Evolutionary conservation across 2,888 invertebrate genomes (phyloP), one percentile per base, ranked within the genome.

Genomic region (Phorcus lineatus): DNA sequence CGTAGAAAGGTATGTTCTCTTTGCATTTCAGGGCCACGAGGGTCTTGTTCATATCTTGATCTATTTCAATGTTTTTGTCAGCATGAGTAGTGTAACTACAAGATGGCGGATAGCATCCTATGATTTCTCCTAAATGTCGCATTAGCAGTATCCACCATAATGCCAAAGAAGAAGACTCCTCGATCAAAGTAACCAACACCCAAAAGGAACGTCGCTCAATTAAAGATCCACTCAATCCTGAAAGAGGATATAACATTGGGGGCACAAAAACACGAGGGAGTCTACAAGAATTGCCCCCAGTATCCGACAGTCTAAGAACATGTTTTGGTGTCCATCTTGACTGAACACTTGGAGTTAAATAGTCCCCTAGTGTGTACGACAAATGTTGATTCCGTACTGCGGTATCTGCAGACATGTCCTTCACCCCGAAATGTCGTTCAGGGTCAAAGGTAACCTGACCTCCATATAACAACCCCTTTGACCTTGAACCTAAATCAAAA

Each of bases 351-450:
- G 57, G 19, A 2, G 57, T 57, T 7, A 57, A 4, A 11, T 57
- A 57, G 19, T 57, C 19, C 57, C 57, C 19, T 7, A 57, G 57
- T 22, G 22, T 19, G 11, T 57, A 57, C 13, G 57, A 57, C n/a
- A 24, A 19, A 19, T 57, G 70, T 19, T 36, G 16, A 36, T 70
- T 70, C 24, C 70, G 28, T 36, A 31, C 40, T 11, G 17, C 0
- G 17, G 11, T 1, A 11, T 40, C 70, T 0, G 70, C 36, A 0
- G 70, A 36, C 70, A 40, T 19, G 19, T 70, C 70, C 70, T 36
- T 70, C 17, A 40, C 70, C 36, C 70, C 70, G 36, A 70, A 70
- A 70, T 70, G 70, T 31, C 70, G 31, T 17, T 70, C 40, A 17
- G 31, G 36, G 40, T 70, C 70, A 70, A 70, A 70, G 36, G 36